A percentile compares a stretch with the other conserved stretches of the same genome.
phyloP scores from a whole-genome alignment of 2,888 invertebrate genomes.

The Plagodis pulveraria region DNA sequence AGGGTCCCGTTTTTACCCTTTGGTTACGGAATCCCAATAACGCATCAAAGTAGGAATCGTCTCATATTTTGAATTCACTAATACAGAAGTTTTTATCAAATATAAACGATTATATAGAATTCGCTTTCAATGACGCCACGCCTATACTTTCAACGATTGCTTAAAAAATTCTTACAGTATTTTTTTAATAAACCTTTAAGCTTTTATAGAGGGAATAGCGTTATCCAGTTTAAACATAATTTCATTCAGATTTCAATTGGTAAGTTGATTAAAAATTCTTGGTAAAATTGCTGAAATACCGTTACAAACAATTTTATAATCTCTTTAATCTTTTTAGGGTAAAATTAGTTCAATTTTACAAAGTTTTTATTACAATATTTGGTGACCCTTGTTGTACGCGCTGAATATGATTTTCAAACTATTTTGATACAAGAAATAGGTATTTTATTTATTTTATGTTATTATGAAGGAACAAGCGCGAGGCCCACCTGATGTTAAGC shows the following conservation, averaged over 20 bases:
- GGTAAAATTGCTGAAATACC: constrained; percentile 27
- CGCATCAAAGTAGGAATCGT: too few relatives aligned
- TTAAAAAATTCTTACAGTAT: constrained; percentile 41
- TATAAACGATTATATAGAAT: background rate
- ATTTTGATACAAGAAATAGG: too few relatives aligned
- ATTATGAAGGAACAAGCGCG: too few relatives aligned
- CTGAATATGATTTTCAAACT: too few relatives aligned
- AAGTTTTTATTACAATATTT: too few relatives aligned
- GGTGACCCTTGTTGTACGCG: too few relatives aligned
- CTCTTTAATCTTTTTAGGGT: constrained; percentile 16
- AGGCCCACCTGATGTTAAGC: too few relatives aligned
- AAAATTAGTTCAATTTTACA: constrained; percentile 3
- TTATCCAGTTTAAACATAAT: constrained; percentile 41
- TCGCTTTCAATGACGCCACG: constrained; percentile 30
- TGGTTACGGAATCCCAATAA: too few relatives aligned
- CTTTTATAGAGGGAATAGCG: constrained; percentile 42
- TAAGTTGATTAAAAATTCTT: constrained; percentile 45
- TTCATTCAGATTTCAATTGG: constrained; percentile 41
- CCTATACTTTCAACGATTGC: constrained; percentile 33
- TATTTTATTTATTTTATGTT: too few relatives aligned
- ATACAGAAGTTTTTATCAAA: background rate
- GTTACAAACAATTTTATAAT: constrained; percentile 37
- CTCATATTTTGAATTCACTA: too few relatives aligned
- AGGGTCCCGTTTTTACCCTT: too few relatives aligned
- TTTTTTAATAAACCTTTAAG: constrained; percentile 48